Percentiles rank a stretch among this genome's conserved stretches.
phyloP scores from a whole-genome alignment of 2,888 invertebrate species.

The Gymnoscelis rufifasciata region DNA sequence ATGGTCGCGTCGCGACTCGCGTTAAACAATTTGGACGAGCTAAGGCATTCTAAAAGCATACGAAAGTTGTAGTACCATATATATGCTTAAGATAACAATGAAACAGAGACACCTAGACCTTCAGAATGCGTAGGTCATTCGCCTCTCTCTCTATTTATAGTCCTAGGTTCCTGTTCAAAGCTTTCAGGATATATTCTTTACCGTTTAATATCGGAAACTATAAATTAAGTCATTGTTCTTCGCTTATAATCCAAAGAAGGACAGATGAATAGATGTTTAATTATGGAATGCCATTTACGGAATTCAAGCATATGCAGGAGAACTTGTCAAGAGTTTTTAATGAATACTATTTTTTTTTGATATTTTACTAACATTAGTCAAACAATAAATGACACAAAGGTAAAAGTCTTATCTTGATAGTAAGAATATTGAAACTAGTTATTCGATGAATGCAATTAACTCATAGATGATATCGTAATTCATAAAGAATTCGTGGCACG shows the following conservation, averaged over 20 bases:
- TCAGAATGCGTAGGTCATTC: constrained; percentile 42
- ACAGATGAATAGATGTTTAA: constrained; percentile 3
- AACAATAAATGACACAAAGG: not conserved
- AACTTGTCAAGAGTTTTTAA: no score
- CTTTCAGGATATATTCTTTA: constrained; percentile 28
- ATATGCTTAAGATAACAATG: constrained; percentile 3
- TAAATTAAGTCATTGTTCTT: constrained; percentile 14
- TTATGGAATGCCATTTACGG: not conserved
- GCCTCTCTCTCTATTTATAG: constrained; percentile 57
- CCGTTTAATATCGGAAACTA: constrained; percentile 11
- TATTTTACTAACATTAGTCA: not conserved
- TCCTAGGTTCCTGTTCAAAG: constrained; percentile 27
- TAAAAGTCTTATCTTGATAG: not conserved
- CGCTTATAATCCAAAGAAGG: constrained; percentile 8
- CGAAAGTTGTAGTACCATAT: no score
- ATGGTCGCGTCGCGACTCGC: no score
- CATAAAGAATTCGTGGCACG: constrained; percentile 19
- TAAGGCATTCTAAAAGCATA: no score
- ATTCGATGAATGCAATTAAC: constrained; percentile 7
- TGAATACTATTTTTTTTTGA: not conserved
- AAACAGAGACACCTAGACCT: constrained; percentile 36
- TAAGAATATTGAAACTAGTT: constrained; percentile 4
- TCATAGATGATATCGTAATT: constrained; percentile 13
- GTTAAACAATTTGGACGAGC: no score
- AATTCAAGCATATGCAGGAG: not conserved